A percentile compares a stretch with the other conserved stretches of the same genome.
Evolutionary conservation across 1,140 invertebrate species (phyloP).

Genomic region (Drosophila prosaltans): DNA sequence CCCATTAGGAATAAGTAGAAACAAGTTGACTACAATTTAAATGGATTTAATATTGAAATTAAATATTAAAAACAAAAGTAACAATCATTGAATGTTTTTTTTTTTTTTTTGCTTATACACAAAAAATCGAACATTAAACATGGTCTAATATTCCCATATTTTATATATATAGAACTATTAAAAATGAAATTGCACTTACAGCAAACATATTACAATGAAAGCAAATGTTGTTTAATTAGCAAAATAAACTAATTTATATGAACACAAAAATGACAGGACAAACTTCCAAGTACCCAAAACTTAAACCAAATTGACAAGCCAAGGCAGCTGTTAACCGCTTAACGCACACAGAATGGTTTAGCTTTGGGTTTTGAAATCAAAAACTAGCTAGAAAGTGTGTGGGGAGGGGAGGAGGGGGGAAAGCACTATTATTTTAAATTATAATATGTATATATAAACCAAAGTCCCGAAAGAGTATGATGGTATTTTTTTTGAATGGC

Average conservation of each 20-base stretch:
- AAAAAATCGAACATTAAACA: too few relatives aligned
- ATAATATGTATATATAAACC: too few relatives aligned
- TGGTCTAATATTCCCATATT: not conserved
- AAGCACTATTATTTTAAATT: too few relatives aligned
- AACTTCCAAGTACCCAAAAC: conserved; percentile 5
- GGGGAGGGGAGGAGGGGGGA: too few relatives aligned
- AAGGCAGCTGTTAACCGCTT: conserved; percentile 69
- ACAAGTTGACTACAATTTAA: too few relatives aligned
- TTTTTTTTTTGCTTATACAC: too few relatives aligned
- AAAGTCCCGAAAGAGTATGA: too few relatives aligned
- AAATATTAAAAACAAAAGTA: too few relatives aligned
- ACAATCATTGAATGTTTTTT: too few relatives aligned
- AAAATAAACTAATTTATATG: conserved; percentile 47
- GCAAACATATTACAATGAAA: conserved; percentile 57
- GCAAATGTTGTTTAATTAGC: conserved; percentile 74
- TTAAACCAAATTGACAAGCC: conserved; percentile 58
- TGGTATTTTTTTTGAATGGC: conserved; percentile 47
- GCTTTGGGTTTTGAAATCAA: not conserved
- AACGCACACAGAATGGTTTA: conserved; percentile 37
- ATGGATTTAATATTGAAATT: too few relatives aligned
- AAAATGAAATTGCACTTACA: not conserved
- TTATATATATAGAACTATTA: not conserved
- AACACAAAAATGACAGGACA: conserved; percentile 42
- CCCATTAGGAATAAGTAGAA: too few relatives aligned
- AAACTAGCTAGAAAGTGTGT: too few relatives aligned